phyloP scores from a whole-genome alignment of 2,113 vertebrate species.

The Microcebus griseorufus region DNA sequence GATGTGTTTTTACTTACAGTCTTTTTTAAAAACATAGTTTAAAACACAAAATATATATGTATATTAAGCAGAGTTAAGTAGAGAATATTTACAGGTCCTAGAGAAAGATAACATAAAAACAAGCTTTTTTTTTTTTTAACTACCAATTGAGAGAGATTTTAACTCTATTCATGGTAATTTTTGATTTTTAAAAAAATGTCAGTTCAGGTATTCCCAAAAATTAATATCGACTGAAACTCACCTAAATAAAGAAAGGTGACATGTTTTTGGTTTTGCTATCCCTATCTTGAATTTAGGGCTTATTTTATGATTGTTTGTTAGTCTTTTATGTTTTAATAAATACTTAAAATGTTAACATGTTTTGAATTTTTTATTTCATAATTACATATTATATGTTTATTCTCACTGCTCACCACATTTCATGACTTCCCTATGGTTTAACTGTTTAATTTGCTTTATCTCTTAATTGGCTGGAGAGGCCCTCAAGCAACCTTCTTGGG shows the following conservation, averaged over 20 bases:
- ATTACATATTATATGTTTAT: background rate
- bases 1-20: background rate
- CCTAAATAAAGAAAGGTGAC: background rate
- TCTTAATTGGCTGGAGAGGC: constrained; percentile 27
- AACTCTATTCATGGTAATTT: background rate
- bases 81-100: background rate
- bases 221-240: background rate
- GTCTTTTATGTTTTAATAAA: constrained; percentile 58
- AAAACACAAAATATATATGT: background rate
- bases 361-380: constrained; percentile 47
- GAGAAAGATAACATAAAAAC: background rate
- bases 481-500: constrained; percentile 1
- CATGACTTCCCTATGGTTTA: background rate
- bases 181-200: background rate
- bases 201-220: background rate
- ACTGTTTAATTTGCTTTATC: constrained; percentile 53
- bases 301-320: constrained; percentile 41
- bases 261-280: background rate
- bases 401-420: constrained; percentile 42
- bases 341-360: constrained; percentile 17
- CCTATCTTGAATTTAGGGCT: background rate
- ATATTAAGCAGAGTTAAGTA: constrained; percentile 50
- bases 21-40: background rate
- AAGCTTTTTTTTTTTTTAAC: background rate
- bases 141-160: background rate